These are phyloP conservation scores for Acrocephalus kingi DNA, from an alignment of 2,113 vertebrate species.

Conservation along the genomic window DNA sequence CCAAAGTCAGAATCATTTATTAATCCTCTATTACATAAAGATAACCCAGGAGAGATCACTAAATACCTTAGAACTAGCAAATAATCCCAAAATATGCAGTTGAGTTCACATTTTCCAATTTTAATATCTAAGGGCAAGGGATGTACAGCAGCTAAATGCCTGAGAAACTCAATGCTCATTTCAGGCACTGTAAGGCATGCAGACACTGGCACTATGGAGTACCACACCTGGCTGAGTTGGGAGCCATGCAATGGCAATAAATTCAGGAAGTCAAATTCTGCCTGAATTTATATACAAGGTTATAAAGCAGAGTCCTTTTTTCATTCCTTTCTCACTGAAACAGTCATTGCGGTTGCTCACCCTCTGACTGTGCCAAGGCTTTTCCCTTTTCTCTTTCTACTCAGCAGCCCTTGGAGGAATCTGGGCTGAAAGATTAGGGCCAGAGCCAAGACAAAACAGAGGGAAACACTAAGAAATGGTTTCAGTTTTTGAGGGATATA, in stretches of 20 bases:
- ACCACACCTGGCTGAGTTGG: accelerated
- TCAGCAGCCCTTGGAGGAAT: not conserved
- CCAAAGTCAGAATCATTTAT: not conserved
- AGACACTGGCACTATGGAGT: accelerated
- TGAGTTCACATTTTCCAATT: not conserved
- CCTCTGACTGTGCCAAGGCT: not conserved
- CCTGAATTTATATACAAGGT: not conserved
- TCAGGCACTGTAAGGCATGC: not conserved
- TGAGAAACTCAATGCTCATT: not conserved
- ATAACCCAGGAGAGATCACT: not conserved
- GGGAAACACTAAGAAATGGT: not conserved
- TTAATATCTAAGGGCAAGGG: not conserved
- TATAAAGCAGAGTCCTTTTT: not conserved
- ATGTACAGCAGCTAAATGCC: not conserved
- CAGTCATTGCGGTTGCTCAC: not conserved
- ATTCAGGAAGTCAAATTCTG: not conserved
- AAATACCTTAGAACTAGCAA: not conserved
- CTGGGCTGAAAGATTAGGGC: not conserved
- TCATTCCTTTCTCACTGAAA: not conserved
- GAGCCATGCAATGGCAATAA: not conserved
- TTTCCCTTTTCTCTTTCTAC: not conserved
- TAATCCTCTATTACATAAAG: not conserved
- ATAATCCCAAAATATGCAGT: not conserved
- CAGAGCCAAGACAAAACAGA: not conserved
- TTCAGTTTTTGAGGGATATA: not conserved